Percentiles rank a stretch among this genome's conserved stretches.
phyloP scores from a whole-genome alignment of 2,113 vertebrate species.

The Centropus unirufus region DNA sequence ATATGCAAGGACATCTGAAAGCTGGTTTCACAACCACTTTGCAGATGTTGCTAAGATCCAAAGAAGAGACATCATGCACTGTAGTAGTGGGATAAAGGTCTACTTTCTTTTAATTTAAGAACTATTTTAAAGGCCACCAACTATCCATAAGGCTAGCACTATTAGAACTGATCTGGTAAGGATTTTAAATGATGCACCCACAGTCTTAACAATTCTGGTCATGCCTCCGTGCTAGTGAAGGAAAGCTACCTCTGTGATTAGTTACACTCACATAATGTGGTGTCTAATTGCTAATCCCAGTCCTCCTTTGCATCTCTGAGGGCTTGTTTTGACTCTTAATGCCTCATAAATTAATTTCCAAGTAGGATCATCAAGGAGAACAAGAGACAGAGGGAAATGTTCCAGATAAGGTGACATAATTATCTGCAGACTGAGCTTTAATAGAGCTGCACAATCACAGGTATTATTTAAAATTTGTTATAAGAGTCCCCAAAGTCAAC shows the following conservation, averaged over 20 bases:
- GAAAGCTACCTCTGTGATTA: constrained; percentile 35
- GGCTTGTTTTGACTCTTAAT: constrained; percentile 35
- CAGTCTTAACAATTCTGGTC: not conserved
- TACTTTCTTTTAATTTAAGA: not conserved
- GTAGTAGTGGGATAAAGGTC: not conserved
- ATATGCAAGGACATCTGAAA: not conserved
- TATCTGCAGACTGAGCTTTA: not conserved
- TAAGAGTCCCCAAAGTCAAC: constrained; percentile 2
- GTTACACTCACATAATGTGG: not conserved
- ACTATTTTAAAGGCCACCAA: not conserved
- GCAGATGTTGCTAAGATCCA: not conserved
- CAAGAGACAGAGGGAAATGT: not conserved
- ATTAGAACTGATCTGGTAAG: not conserved
- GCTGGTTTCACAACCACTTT: not conserved
- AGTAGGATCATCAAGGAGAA: not conserved
- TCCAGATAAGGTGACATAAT: not conserved
- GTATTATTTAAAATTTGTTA: constrained; percentile 32
- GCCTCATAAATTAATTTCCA: constrained; percentile 40
- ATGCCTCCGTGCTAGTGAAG: not conserved
- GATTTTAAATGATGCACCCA: not conserved
- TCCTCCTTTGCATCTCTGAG: not conserved
- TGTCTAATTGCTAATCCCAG: not conserved
- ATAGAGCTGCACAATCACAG: not conserved
- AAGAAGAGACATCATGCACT: not conserved
- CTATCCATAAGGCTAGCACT: not conserved